Evolutionary conservation across 2,797 vertebrate genomes (phyloP).

Genomic region (Lithobates pipiens): DNA sequence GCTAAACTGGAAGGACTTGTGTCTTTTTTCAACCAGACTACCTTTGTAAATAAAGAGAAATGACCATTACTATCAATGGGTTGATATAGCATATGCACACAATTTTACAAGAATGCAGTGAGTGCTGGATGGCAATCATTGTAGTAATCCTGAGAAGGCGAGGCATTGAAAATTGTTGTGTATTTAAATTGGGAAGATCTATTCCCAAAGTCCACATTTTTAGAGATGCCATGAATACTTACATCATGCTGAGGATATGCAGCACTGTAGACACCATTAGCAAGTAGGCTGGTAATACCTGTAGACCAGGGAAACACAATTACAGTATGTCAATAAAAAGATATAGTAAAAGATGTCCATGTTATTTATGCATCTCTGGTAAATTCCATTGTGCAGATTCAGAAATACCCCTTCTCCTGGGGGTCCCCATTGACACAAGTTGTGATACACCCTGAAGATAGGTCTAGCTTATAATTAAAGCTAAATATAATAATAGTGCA

Average conservation of each 20-base stretch:
- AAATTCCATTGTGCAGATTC: not conserved
- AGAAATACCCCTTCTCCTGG: not conserved
- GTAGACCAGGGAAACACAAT: constrained; percentile 66
- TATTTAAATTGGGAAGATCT: no score
- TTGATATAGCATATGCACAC: no score
- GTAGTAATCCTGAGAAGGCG: no score
- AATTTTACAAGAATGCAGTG: no score
- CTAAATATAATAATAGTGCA: constrained; percentile 21
- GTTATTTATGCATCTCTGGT: not conserved
- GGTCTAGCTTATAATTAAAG: constrained; percentile 40
- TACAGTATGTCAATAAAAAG: not conserved
- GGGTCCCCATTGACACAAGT: constrained; percentile 1
- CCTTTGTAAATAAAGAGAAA: no score
- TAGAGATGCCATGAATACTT: constrained; percentile 73
- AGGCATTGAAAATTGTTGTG: no score
- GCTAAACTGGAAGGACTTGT: no score
- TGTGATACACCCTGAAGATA: not conserved
- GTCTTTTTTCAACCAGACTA: no score
- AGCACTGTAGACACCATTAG: constrained; percentile 87
- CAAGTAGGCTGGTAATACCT: constrained; percentile 94
- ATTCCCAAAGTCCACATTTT: no score
- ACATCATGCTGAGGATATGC: constrained; percentile 94
- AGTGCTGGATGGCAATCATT: no score
- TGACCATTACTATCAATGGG: no score
- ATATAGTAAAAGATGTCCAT: not conserved